Evolutionary conservation across 2,888 invertebrate species (phyloP), one percentile per base, ranked within the genome.

Genomic region (Linnaemya vulpina): DNA sequence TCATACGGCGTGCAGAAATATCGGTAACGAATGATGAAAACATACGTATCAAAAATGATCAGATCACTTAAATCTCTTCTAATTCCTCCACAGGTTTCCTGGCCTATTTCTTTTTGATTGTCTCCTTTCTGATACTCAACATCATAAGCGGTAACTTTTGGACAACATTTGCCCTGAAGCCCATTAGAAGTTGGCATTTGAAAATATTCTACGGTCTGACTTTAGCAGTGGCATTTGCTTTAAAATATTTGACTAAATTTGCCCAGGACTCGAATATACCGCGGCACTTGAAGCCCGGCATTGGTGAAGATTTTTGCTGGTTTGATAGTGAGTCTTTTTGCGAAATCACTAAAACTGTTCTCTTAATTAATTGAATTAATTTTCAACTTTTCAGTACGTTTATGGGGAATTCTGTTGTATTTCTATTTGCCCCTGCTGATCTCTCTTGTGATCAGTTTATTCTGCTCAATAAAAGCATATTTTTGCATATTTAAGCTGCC

Each of bases 251-350:
- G 4, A 86, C 89, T 0, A 88, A 88, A 73, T 89, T 88, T 35
- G 89, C 88, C 1, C 90, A 90, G 85, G 90, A 90, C 75, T 89
- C 90, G 0, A 87, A 85, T 40, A 38, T 91, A 22, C 86, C 87
- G 5, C 88, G 89, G 20, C 87, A 89, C 55, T 82, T 87, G 0
- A 90, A 90, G 70, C 90, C 90, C 0, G 90, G 90, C n/a, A 90
- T 90, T 81, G 90, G 90, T 5, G 89, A 89, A 68, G 89, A 89
- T 40, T 90, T 89, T 38, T 90, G 90, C 83, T 90, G 90, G 90
- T 90, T 90, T 25, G 91, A 90, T 80, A 88, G 90, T 90, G 46
- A 40, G 86, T 65, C 25, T 15, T 25, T 22, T 1, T 9, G 10
- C 0, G 43, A 51, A 49, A 65, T 46, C 11, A 25, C 8, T 30